Percentiles rank a stretch among this genome's conserved stretches.
Evolutionary conservation across 2,888 invertebrate species (phyloP).

Genomic region (Megalurothrips usitatus): DNA sequence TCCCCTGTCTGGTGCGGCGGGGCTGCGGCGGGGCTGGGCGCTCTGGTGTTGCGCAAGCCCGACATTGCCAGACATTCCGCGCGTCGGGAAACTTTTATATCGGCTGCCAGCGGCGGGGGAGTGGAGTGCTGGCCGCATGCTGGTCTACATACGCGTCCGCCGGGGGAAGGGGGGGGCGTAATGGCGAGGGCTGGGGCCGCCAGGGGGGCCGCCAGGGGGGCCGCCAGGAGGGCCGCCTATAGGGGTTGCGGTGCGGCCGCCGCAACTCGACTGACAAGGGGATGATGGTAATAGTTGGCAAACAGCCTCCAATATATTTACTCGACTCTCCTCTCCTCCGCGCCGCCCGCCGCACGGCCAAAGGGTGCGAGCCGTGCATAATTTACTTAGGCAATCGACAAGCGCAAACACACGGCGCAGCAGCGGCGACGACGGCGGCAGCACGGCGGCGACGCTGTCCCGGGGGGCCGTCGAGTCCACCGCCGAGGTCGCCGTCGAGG

Average conservation of each 20-base stretch:
- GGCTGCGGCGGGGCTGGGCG: too few species aligned
- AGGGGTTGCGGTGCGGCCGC: neutral
- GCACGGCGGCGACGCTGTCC: too few species aligned
- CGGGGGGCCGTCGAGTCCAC: too few species aligned
- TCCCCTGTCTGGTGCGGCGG: too few species aligned
- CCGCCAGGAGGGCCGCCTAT: neutral
- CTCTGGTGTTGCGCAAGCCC: too few species aligned
- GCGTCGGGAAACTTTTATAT: too few species aligned
- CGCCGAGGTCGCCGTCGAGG: too few species aligned
- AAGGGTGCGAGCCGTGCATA: neutral
- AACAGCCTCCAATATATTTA: constrained; percentile 6
- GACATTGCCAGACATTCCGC: too few species aligned
- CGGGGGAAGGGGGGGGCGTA: neutral
- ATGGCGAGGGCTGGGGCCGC: neutral
- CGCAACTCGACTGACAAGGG: neutral
- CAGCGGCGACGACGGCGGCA: neutral
- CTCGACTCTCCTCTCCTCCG: neutral
- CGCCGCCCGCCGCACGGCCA: neutral
- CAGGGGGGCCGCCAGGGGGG: too few species aligned
- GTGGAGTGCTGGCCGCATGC: too few species aligned
- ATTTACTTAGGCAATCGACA: constrained; percentile 11
- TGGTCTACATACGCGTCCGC: too few species aligned
- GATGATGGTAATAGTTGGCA: constrained; percentile 5
- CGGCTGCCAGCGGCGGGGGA: too few species aligned
- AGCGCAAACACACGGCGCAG: neutral